These are phyloP conservation scores for Brachionichthys hirsutus DNA, from an alignment of 2,113 vertebrate species.

Conservation along the genomic window DNA sequence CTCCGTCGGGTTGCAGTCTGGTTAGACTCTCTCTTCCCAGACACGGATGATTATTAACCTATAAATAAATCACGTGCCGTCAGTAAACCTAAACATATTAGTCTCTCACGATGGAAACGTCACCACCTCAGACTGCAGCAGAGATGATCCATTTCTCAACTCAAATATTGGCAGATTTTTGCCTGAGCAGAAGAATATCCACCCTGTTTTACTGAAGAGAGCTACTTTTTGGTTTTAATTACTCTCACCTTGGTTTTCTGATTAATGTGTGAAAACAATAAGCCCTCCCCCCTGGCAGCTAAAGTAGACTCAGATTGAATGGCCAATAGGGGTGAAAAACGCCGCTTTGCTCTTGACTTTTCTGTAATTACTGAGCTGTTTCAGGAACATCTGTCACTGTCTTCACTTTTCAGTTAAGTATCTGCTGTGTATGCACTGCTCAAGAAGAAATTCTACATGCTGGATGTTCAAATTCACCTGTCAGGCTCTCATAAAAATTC, in stretches of 20 bases:
- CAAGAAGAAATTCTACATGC: neutral
- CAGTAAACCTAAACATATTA: constrained; percentile 48
- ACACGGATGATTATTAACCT: constrained; percentile 35
- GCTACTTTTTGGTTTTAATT: constrained; percentile 66
- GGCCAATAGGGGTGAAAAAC: constrained; percentile 66
- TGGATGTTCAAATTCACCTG: constrained; percentile 2
- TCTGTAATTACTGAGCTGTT: constrained; percentile 75
- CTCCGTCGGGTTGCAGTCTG: constrained; percentile 40
- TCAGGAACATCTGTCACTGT: constrained; percentile 69
- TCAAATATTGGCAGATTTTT: constrained; percentile 42
- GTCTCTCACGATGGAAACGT: constrained; percentile 34
- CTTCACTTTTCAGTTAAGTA: constrained; percentile 34
- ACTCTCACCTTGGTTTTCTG: constrained; percentile 65
- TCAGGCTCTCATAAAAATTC: neutral
- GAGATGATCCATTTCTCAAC: constrained; percentile 49
- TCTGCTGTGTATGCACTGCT: constrained; percentile 10
- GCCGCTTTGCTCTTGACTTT: constrained; percentile 50
- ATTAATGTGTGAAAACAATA: constrained; percentile 74
- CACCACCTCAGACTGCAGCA: constrained; percentile 27
- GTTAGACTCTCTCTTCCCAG: constrained; percentile 30
- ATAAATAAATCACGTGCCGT: constrained; percentile 42
- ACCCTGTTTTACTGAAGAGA: constrained; percentile 43
- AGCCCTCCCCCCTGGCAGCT: constrained; percentile 61
- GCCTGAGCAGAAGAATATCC: constrained; percentile 46
- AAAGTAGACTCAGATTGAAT: constrained; percentile 67